Evolutionary conservation across 2,797 vertebrate species (phyloP).

Genomic region (Sorex maritimensis): DNA sequence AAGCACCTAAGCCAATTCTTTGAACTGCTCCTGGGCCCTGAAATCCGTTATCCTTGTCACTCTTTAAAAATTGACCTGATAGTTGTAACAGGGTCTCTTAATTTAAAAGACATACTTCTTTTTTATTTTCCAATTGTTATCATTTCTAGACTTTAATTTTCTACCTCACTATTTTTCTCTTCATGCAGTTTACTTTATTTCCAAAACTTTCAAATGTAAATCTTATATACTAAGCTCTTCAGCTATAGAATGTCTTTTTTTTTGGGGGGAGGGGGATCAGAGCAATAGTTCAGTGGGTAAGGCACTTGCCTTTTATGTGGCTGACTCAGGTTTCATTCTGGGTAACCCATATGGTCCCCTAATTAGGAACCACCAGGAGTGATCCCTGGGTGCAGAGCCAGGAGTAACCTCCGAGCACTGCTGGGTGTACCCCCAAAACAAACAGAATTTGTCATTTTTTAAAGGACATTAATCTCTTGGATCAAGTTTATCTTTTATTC

Average conservation of each 20-base stretch:
- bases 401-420: too few relatives aligned
- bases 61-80: neutral
- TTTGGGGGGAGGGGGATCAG: too few relatives aligned
- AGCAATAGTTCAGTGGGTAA: too few relatives aligned
- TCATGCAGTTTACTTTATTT: neutral
- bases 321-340: too few relatives aligned
- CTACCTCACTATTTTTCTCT: neutral
- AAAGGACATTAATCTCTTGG: neutral
- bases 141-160: neutral
- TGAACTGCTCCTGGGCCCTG: too few relatives aligned
- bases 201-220: neutral
- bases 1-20: too few relatives aligned
- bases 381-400: too few relatives aligned
- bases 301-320: too few relatives aligned
- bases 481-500: neutral
- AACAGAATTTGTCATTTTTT: neutral
- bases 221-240: neutral
- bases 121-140: neutral
- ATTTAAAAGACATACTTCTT: neutral
- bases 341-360: too few relatives aligned
- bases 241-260: neutral
- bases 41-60: too few relatives aligned
- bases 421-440: too few relatives aligned
- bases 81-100: neutral
- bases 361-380: too few relatives aligned